Evolutionary conservation across 2,797 vertebrate genomes (phyloP).

Genomic region (Helicolenus hilgendorfi): DNA sequence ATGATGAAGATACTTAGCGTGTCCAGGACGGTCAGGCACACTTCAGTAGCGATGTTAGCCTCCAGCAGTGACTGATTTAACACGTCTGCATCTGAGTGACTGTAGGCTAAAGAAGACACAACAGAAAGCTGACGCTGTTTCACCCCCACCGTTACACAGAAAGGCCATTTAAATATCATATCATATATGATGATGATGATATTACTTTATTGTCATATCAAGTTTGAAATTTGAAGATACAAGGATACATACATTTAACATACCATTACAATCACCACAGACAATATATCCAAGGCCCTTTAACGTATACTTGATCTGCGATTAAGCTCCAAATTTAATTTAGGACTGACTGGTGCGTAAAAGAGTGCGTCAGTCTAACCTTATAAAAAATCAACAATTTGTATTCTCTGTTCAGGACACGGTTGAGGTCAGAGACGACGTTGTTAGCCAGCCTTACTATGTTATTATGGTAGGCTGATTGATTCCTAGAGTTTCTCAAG

Average conservation of each 20-base stretch:
- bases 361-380: background rate
- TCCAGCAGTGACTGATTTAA: conserved; percentile 97
- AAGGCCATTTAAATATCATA: background rate
- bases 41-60: conserved; percentile 97
- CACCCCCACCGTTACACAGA: background rate
- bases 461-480: no score
- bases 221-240: no score
- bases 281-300: background rate
- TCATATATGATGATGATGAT: background rate
- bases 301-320: background rate
- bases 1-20: conserved; percentile 96
- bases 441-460: no score
- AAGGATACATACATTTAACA: no score
- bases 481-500: no score
- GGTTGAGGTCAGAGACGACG: no score
- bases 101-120: conserved; percentile 91
- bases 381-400: background rate
- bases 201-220: no score
- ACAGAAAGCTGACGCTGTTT: conserved; percentile 54
- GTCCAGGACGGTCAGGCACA: conserved; percentile 97
- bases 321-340: background rate
- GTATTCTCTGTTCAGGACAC: no score
- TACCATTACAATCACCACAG: rapidly evolving
- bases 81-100: conserved; percentile 97
- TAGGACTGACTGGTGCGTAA: background rate